Evolutionary conservation across 2,888 invertebrate genomes (phyloP).

Genomic region (Pyrrhia umbra): DNA sequence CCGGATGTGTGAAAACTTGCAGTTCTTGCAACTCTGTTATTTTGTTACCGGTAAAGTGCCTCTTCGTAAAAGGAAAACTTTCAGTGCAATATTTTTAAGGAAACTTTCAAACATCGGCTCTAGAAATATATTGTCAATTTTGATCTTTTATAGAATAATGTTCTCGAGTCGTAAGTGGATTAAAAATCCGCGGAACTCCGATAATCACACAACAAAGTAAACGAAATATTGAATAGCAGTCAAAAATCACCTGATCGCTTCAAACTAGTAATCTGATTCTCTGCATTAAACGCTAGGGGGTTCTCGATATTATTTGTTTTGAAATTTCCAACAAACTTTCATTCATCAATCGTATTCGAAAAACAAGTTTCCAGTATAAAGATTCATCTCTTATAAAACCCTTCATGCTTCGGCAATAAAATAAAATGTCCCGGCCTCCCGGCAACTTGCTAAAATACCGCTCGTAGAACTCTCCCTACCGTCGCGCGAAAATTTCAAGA

Average conservation of each 20-base stretch:
- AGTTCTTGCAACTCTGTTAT: constrained; percentile 9
- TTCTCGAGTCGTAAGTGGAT: constrained; percentile 28
- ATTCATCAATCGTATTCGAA: background rate
- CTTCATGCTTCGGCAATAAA: background rate
- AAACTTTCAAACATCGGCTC: constrained; percentile 23
- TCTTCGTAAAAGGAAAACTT: background rate
- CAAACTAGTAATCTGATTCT: background rate
- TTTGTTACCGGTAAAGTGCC: constrained; percentile 6
- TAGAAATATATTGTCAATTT: constrained; percentile 2
- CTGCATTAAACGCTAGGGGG: too few species aligned
- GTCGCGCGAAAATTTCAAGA: constrained; percentile 50
- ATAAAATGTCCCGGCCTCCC: background rate
- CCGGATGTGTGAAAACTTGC: constrained; percentile 1
- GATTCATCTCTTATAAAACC: too few species aligned
- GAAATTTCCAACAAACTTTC: background rate
- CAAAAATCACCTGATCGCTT: background rate
- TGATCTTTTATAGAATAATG: constrained; percentile 3
- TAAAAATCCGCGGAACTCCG: constrained; percentile 11
- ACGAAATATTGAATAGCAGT: constrained; percentile 3
- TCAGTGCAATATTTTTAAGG: constrained; percentile 1
- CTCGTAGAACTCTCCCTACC: constrained; percentile 27
- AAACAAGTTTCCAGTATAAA: constrained; percentile 1
- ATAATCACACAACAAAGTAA: background rate
- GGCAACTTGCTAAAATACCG: constrained; percentile 12
- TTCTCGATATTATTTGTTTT: too few species aligned